These are phyloP conservation scores for Siphamia tubifer DNA, from an alignment of 2,113 vertebrate species.

Conservation along the genomic window DNA sequence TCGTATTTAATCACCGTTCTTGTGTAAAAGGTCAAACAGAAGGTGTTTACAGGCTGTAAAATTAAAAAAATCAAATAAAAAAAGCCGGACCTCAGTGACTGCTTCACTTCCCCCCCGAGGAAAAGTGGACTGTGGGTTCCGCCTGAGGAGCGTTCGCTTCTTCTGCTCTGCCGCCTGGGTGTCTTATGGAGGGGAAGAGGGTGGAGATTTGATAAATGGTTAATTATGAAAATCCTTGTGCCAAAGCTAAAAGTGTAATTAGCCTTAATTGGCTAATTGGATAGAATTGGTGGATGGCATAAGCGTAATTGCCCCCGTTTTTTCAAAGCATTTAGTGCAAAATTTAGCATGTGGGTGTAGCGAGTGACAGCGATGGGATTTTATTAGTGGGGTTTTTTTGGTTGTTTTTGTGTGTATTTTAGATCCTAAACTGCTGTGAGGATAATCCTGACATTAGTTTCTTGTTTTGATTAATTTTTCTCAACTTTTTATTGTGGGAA, in stretches of 20 bases:
- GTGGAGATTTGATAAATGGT: conserved; percentile 70
- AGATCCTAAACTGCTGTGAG: background rate
- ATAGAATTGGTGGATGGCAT: conserved; percentile 66
- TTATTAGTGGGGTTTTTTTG: no score
- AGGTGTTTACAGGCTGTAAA: conserved; percentile 3
- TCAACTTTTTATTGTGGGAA: no score
- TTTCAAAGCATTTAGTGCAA: conserved; percentile 37
- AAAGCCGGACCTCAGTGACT: background rate
- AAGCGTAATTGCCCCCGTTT: conserved; percentile 54
- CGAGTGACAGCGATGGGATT: background rate
- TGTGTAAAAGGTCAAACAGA: conserved; percentile 36
- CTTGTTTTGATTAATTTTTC: background rate
- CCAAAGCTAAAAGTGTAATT: conserved; percentile 76
- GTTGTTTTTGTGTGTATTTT: background rate
- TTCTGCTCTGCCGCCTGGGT: conserved; percentile 38
- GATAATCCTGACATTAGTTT: background rate
- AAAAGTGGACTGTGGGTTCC: conserved; percentile 14
- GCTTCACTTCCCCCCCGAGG: conserved; percentile 11
- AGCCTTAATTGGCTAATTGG: conserved; percentile 79
- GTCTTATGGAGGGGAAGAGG: conserved; percentile 50
- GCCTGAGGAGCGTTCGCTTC: conserved; percentile 1
- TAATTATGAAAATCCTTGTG: conserved; percentile 73
- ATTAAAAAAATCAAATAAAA: no score
- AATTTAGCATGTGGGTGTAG: conserved; percentile 13
- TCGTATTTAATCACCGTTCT: conserved; percentile 7